A percentile compares a stretch with the other conserved stretches of the same genome.
Evolutionary conservation across 2,888 invertebrate genomes (phyloP).

Genomic region (Platerodrilus igneus): DNA sequence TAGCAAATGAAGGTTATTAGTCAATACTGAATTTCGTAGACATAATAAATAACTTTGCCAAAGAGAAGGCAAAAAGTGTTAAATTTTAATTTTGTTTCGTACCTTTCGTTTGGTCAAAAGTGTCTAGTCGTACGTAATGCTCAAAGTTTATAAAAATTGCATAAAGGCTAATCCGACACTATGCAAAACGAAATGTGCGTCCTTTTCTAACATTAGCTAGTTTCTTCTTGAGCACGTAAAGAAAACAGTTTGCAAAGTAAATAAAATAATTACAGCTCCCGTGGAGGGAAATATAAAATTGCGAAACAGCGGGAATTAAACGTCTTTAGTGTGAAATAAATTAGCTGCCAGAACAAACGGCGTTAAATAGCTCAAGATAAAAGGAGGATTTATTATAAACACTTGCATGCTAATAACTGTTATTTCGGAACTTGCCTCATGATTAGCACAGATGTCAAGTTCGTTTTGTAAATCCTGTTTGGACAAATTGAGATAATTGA

Average conservation of each 20-base stretch:
- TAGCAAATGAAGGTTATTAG: no score
- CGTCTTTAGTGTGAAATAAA: conserved; percentile 34
- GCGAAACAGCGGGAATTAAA: conserved; percentile 32
- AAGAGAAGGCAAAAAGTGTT: no score
- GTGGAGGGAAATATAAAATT: conserved; percentile 33
- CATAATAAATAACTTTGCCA: no score
- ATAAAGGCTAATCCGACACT: no score
- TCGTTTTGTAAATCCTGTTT: conserved; percentile 19
- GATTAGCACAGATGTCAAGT: conserved; percentile 17
- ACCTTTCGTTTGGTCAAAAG: no score
- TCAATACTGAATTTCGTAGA: no score
- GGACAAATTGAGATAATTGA: conserved; percentile 19
- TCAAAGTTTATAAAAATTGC: no score
- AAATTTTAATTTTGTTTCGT: no score
- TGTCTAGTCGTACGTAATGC: no score
- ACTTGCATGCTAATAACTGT: conserved; percentile 31
- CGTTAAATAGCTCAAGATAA: conserved; percentile 34
- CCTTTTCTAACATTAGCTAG: no score
- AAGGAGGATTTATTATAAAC: conserved; percentile 30
- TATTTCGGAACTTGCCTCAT: conserved; percentile 19
- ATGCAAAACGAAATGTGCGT: no score
- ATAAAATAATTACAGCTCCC: conserved; percentile 32
- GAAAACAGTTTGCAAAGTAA: conserved; percentile 7
- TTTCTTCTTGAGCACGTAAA: background rate
- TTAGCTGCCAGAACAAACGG: conserved; percentile 33